These are phyloP conservation scores for Rhizoglyphus robini DNA, from an alignment of 1,140 invertebrate species.

Conservation along the genomic window DNA sequence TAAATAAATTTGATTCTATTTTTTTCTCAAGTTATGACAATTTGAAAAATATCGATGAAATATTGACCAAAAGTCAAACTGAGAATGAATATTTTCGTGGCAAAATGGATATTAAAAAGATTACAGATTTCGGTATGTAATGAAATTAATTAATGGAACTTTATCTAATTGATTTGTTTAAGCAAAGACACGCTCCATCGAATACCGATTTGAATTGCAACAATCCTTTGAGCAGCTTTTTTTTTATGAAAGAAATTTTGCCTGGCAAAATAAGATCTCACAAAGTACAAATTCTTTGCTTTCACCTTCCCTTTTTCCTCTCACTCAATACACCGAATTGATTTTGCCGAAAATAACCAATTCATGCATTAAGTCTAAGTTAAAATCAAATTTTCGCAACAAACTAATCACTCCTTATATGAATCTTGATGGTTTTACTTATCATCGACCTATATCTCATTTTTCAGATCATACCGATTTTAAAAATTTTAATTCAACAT, in stretches of 20 bases:
- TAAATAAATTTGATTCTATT: neutral
- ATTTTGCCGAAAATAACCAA: neutral
- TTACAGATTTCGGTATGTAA: too few species aligned
- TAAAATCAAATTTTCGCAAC: slow-evolving; percentile 4
- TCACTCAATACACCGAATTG: neutral
- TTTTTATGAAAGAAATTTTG: neutral
- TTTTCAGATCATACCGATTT: too few species aligned
- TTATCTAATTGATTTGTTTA: too few species aligned
- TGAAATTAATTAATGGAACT: too few species aligned
- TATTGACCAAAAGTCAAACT: neutral
- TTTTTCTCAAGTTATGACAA: neutral
- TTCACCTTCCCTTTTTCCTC: neutral
- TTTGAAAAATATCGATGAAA: neutral
- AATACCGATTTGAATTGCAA: neutral
- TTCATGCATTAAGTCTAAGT: neutral
- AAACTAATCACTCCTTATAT: slow-evolving; percentile 1
- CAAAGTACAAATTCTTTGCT: neutral
- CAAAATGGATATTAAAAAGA: too few species aligned
- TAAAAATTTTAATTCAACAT: too few species aligned
- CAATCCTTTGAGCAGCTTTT: neutral
- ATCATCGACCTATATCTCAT: too few species aligned
- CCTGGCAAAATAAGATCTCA: neutral
- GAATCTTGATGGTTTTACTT: neutral
- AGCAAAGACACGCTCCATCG: neutral
- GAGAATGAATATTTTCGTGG: neutral